Evolutionary conservation across 2,888 invertebrate genomes (phyloP).

Genomic region (Yponomeuta malinellus): DNA sequence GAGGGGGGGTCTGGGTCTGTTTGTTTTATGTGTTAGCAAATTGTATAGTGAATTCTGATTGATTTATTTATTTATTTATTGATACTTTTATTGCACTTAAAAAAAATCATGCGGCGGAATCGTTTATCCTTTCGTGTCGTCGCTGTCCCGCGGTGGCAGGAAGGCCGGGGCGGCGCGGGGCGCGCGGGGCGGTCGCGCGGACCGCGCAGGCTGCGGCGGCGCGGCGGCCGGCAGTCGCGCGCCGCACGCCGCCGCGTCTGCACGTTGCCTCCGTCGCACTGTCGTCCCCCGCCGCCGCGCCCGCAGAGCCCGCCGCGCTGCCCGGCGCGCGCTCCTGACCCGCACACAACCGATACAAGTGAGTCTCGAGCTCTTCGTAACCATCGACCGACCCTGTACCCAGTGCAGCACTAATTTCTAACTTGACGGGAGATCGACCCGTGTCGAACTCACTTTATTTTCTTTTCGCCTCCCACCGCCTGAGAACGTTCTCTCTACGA

Average conservation of each 20-base stretch:
- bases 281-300: conserved; percentile 26
- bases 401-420: not conserved
- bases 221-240: conserved; percentile 37
- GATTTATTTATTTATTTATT: not conserved
- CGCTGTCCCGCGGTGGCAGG: conserved; percentile 4
- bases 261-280: conserved; percentile 26
- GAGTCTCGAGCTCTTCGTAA: conserved; percentile 3
- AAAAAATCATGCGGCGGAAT: not conserved
- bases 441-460: not conserved
- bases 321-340: conserved; percentile 55
- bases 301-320: conserved; percentile 31
- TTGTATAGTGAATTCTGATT: not conserved
- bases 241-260: conserved; percentile 32
- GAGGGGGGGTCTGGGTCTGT: too few relatives aligned
- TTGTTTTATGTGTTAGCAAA: too few relatives aligned
- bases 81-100: too few relatives aligned
- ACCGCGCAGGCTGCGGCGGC: conserved; percentile 25
- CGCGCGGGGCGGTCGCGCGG: conserved; percentile 13
- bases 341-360: conserved; percentile 5
- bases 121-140: not conserved
- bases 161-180: conserved; percentile 17
- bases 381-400: not conserved
- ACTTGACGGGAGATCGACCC: conserved; percentile 5
- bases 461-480: not conserved
- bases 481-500: not conserved